phyloP scores from a whole-genome alignment of 1,140 invertebrate genomes.

The Drosophila tropicalis region DNA sequence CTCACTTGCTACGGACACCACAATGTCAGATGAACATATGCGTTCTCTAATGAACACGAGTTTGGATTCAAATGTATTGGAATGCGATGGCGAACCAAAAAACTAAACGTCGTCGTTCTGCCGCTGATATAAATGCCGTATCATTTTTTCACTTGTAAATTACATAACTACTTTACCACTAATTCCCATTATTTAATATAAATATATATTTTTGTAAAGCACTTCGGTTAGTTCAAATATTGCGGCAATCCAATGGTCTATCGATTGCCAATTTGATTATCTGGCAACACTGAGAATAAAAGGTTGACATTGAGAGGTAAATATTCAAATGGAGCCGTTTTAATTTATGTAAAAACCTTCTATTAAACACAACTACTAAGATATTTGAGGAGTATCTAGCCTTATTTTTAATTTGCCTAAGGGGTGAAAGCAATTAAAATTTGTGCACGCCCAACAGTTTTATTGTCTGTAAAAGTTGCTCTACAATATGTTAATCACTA shows the following conservation, averaged over 20 bases:
- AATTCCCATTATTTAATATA: not conserved
- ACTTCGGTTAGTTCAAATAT: not conserved
- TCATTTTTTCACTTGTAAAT: not conserved
- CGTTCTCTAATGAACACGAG: not conserved
- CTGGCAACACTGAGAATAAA: not conserved
- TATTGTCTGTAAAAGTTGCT: constrained; percentile 43
- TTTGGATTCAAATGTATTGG: not conserved
- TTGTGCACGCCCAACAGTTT: constrained; percentile 38
- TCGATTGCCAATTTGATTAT: not conserved
- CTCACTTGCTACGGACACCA: not conserved
- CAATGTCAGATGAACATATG: not conserved
- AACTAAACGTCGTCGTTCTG: not conserved
- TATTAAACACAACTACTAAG: not conserved
- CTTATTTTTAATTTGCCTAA: not conserved
- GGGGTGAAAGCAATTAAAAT: constrained; percentile 33
- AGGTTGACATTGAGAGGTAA: not conserved
- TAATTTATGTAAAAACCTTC: constrained; percentile 22
- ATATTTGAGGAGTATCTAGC: not conserved
- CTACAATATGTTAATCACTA: constrained; percentile 44
- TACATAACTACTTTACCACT: too few species aligned
- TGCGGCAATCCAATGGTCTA: not conserved
- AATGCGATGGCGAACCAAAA: not conserved
- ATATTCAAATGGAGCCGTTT: constrained; percentile 18
- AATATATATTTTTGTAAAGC: not conserved
- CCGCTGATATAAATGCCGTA: not conserved